Evolutionary conservation across 2,797 vertebrate genomes (phyloP).

Genomic region (Otolemur crassicaudatus): DNA sequence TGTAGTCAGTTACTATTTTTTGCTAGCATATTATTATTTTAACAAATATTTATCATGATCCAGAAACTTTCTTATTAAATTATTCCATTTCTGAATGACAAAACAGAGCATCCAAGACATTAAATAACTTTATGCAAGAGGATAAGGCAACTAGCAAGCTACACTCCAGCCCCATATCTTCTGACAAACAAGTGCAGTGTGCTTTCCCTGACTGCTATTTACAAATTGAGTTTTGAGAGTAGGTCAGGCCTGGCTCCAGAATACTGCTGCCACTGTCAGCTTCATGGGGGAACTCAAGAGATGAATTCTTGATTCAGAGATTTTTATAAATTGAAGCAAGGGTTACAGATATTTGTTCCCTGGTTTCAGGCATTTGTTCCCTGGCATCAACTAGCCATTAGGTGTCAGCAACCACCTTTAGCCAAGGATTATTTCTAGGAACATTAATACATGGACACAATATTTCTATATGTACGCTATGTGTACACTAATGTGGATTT

Average conservation of each 20-base stretch:
- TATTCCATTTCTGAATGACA: not conserved
- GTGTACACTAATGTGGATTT: not conserved
- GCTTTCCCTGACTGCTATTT: not conserved
- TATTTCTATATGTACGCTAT: not conserved
- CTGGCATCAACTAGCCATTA: not conserved
- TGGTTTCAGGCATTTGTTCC: not conserved
- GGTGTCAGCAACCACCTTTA: not conserved
- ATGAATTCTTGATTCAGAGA: not conserved
- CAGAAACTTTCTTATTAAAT: conserved; percentile 11
- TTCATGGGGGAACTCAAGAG: not conserved
- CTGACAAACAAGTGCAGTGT: not conserved
- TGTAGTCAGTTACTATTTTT: not conserved
- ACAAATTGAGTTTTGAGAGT: not conserved
- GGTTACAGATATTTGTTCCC: not conserved
- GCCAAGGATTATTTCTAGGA: not conserved
- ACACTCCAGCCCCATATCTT: not conserved
- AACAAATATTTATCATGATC: not conserved
- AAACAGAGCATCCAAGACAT: not conserved
- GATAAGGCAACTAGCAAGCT: not conserved
- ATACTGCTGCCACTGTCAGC: not conserved
- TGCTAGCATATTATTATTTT: not conserved
- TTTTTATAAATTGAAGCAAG: conserved; percentile 9
- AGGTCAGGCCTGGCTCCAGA: not conserved
- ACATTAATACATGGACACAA: not conserved
- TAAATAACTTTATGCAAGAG: not conserved